A percentile compares a stretch with the other conserved stretches of the same genome.
Evolutionary conservation across 2,888 invertebrate species (phyloP).

Genomic region (Cinara cedri): DNA sequence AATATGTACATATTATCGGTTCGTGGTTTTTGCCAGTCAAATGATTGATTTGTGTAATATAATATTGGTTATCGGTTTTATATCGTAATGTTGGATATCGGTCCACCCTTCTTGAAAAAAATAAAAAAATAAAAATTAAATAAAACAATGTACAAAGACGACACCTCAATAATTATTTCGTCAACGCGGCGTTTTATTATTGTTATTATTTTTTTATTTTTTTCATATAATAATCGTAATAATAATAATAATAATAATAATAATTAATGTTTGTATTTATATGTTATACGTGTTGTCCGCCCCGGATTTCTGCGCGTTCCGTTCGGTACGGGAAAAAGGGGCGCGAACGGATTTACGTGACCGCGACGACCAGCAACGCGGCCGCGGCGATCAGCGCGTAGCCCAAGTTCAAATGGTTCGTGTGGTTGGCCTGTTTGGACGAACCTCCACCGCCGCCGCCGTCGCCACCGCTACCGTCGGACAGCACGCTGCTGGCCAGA

Average conservation of each 20-base stretch:
- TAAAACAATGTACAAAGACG: neutral
- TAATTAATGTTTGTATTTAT: neutral
- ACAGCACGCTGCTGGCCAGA: conserved; percentile 73
- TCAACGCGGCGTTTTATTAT: neutral
- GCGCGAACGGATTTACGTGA: conserved; percentile 19
- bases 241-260: conserved; percentile 3
- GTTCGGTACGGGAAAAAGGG: neutral
- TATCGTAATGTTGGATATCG: too few species aligned
- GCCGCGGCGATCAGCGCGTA: conserved; percentile 43
- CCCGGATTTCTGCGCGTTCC: too few species aligned
- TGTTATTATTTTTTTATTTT: neutral
- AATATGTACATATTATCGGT: too few species aligned
- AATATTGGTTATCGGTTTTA: too few species aligned
- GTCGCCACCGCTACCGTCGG: conserved; percentile 67
- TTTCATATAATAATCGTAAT: neutral
- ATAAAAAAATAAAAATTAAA: too few species aligned
- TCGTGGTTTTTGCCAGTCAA: too few species aligned
- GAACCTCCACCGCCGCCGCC: conserved; percentile 65
- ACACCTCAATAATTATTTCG: neutral
- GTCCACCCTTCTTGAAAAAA: too few species aligned
- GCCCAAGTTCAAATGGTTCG: conserved; percentile 33
- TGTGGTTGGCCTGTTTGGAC: conserved; percentile 58
- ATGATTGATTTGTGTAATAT: too few species aligned
- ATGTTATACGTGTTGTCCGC: neutral
- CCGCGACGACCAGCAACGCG: conserved; percentile 17